Conservation (phyloP, 2,797 vertebrate genomes). For the Morus bassanus region DNA sequence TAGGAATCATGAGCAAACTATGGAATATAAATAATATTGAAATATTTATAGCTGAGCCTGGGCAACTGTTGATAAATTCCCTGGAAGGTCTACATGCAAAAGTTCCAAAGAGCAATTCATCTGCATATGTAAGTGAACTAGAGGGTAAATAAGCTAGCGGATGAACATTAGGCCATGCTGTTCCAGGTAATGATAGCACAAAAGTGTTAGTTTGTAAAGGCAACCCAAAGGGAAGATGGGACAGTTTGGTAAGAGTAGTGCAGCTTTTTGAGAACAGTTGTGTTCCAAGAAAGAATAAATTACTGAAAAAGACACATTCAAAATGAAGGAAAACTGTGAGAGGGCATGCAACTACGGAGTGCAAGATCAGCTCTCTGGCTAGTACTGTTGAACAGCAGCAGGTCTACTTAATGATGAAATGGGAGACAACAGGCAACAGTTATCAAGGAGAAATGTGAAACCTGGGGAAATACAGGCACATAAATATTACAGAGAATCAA, state of each 20-base stretch:
- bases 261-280: neutral
- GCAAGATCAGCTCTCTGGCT: neutral
- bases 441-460: neutral
- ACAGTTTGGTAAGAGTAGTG: neutral
- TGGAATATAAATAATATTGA: neutral
- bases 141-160: neutral
- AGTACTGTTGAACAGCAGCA: neutral
- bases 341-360: neutral
- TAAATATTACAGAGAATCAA: neutral
- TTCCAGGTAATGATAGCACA: neutral
- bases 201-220: neutral
- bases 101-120: neutral
- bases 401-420: neutral
- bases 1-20: neutral
- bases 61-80: rapidly evolving
- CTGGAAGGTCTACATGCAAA: neutral
- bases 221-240: neutral
- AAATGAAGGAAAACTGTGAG: neutral
- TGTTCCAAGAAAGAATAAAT: neutral
- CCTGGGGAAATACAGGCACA: neutral
- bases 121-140: neutral
- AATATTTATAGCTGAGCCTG: neutral
- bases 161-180: neutral
- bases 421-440: neutral
- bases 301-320: neutral